Base-by-base conservation (phyloP, 2,797 vertebrate genomes). In the Myiotriccus ornatus region DNA sequence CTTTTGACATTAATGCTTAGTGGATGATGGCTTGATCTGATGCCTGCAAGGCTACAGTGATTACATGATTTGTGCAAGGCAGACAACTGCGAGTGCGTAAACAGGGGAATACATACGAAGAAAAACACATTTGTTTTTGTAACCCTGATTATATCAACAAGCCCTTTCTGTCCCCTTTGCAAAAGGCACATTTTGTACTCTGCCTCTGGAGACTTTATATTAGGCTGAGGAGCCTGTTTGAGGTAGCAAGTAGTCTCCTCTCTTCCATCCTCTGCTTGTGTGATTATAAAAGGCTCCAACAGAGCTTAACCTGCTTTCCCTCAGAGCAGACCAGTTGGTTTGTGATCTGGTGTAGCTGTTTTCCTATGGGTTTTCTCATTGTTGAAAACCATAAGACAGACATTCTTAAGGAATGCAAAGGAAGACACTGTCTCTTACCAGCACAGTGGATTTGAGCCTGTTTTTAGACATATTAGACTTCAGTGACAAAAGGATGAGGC, bases 341-440 rank as follows among this genome's bases (percentile, higher is more conserved):
- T 50, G n/a, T 25, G 75, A 62, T 70, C 41, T 27, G 16, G 28
- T 8, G 11, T 12, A 52, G 71, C 55, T 23, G 5, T 21, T 73
- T 55, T 39, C 74, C 65, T n/a, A 5, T 0, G 0, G 17, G 8
- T 60, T 79, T 39, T 63, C 47, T 82, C 17, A 0, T 24, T 32
- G 24, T 23, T 34, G 8, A 78, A 68, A 28, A 35, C 24, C 37
- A 23, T 0, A 0, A 79, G 12, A 12, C 16, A 75, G 67, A 9
- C 53, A 65, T 77, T 82, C 50, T 46, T 28, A 41, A 67, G 34
- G 56, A 74, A 49, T 3, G 41, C 32, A 74, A 30, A 82, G 73
- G 52, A n/a, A 47, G 34, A 9, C 20, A 37, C 35, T 25, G 22
- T 16, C 27, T 71, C 39, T 79, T 15, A 32, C 32, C 70, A 84